phyloP scores from a whole-genome alignment of 2,797 vertebrate genomes.

The Amblyraja radiata region DNA sequence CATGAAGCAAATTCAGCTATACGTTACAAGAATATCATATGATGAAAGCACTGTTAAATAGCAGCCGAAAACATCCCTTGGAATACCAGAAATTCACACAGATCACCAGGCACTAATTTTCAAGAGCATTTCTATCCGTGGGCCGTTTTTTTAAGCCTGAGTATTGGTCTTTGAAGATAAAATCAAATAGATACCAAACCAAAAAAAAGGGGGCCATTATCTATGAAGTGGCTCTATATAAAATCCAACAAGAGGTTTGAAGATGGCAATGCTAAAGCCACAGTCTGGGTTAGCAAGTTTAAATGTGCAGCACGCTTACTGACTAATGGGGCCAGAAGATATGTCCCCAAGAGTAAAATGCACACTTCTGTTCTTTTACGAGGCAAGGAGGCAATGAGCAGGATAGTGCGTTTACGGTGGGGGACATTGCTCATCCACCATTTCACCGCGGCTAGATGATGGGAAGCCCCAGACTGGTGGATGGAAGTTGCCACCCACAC shows the following conservation, averaged over 20 bases:
- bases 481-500: too few species aligned
- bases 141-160: not conserved
- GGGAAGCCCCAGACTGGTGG: not conserved
- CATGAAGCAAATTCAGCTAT: too few species aligned
- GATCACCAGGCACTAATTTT: not conserved
- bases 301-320: not conserved
- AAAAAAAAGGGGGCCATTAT: not conserved
- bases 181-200: not conserved
- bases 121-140: not conserved
- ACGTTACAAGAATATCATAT: too few species aligned
- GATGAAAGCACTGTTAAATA: too few species aligned
- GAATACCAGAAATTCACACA: too few species aligned
- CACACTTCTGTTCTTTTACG: not conserved
- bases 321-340: not conserved
- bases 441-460: not conserved
- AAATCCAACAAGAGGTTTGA: not conserved
- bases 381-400: not conserved
- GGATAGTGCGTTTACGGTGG: not conserved
- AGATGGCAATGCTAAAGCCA: not conserved
- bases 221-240: not conserved
- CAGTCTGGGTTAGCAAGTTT: not conserved
- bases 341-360: not conserved
- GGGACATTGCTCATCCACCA: not conserved
- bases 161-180: not conserved
- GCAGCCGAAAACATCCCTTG: too few species aligned